A percentile compares a stretch with the other conserved stretches of the same genome.
Evolutionary conservation across 2,797 vertebrate species (phyloP).

Genomic region (Australoheros facetus): DNA sequence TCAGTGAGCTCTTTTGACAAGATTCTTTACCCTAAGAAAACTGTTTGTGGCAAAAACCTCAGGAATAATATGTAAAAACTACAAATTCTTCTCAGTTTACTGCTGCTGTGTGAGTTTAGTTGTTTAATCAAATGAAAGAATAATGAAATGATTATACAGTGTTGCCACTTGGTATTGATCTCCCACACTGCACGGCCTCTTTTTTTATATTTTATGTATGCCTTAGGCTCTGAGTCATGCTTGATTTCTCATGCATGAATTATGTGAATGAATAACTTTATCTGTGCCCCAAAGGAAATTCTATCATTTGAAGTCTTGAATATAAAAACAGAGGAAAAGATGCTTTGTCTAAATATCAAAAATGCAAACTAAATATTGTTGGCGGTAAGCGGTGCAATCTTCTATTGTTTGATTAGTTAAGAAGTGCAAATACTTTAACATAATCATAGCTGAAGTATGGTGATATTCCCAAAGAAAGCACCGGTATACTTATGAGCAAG

Average conservation of each 20-base stretch:
- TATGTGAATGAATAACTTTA: constrained; percentile 41
- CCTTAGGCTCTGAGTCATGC: constrained; percentile 45
- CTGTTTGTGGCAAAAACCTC: background rate
- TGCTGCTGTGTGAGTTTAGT: background rate
- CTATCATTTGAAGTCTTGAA: constrained; percentile 39
- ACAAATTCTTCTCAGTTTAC: background rate
- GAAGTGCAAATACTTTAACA: background rate
- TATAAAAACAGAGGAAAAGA: background rate
- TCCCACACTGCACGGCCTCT: background rate
- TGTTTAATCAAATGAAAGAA: background rate
- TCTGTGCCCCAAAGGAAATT: constrained; percentile 17
- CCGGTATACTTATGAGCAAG: background rate
- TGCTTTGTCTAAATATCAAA: background rate
- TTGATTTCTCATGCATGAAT: constrained; percentile 47
- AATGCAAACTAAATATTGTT: background rate
- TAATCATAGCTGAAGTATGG: background rate
- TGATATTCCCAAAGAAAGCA: background rate
- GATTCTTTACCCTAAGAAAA: background rate
- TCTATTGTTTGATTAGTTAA: background rate
- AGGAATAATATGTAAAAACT: background rate
- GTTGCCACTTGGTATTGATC: constrained; percentile 2
- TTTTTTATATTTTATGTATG: constrained; percentile 33
- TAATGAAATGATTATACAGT: background rate
- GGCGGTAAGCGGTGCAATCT: background rate
- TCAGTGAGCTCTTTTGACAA: constrained; percentile 5